phyloP scores from a whole-genome alignment of 2,797 vertebrate species.

The Alauda arvensis region DNA sequence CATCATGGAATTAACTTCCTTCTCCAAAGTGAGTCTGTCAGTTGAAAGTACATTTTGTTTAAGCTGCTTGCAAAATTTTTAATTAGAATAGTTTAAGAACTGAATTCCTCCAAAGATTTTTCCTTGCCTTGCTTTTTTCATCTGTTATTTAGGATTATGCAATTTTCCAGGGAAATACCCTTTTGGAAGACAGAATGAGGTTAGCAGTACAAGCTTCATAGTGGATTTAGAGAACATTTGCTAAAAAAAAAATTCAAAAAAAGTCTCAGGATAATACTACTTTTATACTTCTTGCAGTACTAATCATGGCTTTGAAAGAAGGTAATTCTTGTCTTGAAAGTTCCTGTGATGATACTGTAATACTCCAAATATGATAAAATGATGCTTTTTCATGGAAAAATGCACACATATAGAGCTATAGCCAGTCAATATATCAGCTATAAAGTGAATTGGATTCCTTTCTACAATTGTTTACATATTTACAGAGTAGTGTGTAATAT shows the following conservation, averaged over 20 bases:
- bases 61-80: conserved; percentile 22
- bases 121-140: background rate
- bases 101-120: conserved; percentile 33
- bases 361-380: background rate
- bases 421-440: background rate
- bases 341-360: background rate
- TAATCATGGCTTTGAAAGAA: background rate
- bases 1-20: background rate
- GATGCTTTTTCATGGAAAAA: background rate
- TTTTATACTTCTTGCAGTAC: background rate
- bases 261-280: background rate
- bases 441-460: background rate
- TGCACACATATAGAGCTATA: background rate
- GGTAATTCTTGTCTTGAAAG: background rate
- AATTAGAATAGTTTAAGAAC: conserved; percentile 12
- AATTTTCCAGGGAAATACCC: conserved; percentile 38
- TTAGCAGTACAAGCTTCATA: background rate
- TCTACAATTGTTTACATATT: background rate
- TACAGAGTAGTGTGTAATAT: background rate
- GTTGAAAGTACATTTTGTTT: background rate
- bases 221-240: conserved; percentile 3
- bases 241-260: background rate
- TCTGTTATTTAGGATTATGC: conserved; percentile 27
- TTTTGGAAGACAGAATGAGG: conserved; percentile 52
- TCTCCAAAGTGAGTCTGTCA: background rate